These are phyloP conservation scores for Geothlypis trichas DNA, from an alignment of 2,113 vertebrate genomes.

Conservation along the genomic window DNA sequence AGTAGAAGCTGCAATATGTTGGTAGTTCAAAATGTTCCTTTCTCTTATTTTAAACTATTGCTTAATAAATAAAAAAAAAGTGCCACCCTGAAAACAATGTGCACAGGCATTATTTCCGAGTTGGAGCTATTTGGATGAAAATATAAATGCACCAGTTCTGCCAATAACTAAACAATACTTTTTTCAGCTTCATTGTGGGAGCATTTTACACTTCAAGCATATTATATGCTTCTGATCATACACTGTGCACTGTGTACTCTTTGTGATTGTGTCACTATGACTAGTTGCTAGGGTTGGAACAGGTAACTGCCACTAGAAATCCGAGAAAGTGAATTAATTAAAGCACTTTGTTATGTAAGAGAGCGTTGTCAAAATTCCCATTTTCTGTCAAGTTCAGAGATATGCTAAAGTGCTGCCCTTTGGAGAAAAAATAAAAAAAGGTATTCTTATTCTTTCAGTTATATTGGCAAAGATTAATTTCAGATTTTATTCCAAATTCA, in stretches of 20 bases:
- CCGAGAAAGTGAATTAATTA: constrained; percentile 43
- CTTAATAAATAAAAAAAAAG: constrained; percentile 10
- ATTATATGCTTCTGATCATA: constrained; percentile 18
- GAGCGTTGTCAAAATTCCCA: background rate
- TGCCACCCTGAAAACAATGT: background rate
- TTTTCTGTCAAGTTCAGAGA: constrained; percentile 19
- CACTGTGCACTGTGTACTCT: background rate
- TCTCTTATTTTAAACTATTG: background rate
- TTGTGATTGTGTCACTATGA: constrained; percentile 44
- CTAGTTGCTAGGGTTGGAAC: constrained; percentile 34
- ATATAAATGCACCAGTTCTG: background rate
- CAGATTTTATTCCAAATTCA: background rate
- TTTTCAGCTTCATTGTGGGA: constrained; percentile 21
- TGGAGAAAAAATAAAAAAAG: background rate
- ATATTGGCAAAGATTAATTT: background rate
- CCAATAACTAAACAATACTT: constrained; percentile 31
- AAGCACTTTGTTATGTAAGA: constrained; percentile 9
- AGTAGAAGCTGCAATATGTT: background rate
- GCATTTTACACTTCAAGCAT: constrained; percentile 31
- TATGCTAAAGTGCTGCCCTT: background rate
- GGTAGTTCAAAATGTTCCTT: constrained; percentile 17
- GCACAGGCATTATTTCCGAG: background rate
- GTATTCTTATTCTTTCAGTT: background rate
- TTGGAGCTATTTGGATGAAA: background rate
- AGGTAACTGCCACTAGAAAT: constrained; percentile 37